Conservation (phyloP, 2,113 vertebrate genomes). For the Orthonyx spaldingii region DNA sequence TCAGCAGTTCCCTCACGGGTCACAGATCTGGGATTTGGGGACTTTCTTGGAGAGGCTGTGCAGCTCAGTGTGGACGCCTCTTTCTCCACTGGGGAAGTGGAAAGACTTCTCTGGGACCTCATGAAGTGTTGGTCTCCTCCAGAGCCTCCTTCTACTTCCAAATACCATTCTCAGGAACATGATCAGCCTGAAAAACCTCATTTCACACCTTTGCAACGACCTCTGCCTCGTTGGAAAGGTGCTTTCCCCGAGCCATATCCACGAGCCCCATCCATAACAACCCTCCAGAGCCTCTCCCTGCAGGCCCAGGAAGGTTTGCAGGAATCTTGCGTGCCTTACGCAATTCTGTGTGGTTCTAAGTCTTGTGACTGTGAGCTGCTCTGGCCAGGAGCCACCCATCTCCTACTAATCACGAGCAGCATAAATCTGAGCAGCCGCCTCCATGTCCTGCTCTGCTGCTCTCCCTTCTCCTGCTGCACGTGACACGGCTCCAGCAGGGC, state of each 20-base stretch:
- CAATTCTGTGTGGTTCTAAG: conserved; percentile 40
- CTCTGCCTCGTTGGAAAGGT: background rate
- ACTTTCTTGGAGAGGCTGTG: background rate
- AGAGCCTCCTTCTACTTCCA: background rate
- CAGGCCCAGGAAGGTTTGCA: conserved; percentile 9
- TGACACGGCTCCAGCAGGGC: background rate
- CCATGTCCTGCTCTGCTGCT: background rate
- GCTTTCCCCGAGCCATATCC: background rate
- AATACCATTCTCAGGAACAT: background rate
- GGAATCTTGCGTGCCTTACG: conserved; percentile 4
- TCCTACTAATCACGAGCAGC: conserved; percentile 20
- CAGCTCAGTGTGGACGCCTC: background rate
- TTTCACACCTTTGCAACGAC: background rate
- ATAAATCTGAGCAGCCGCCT: conserved; percentile 24
- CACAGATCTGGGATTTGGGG: background rate
- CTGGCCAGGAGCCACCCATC: conserved; percentile 54
- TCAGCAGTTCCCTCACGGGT: accelerated
- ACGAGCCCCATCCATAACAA: background rate
- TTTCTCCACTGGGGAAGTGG: background rate
- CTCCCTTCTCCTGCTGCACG: background rate
- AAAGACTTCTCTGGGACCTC: background rate
- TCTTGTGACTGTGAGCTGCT: conserved; percentile 67
- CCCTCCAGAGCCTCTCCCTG: background rate
- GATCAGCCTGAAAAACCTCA: background rate
- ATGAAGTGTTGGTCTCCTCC: background rate